Evolutionary conservation across 1,140 invertebrate genomes (phyloP).

Genomic region (Drosophila nasuta): DNA sequence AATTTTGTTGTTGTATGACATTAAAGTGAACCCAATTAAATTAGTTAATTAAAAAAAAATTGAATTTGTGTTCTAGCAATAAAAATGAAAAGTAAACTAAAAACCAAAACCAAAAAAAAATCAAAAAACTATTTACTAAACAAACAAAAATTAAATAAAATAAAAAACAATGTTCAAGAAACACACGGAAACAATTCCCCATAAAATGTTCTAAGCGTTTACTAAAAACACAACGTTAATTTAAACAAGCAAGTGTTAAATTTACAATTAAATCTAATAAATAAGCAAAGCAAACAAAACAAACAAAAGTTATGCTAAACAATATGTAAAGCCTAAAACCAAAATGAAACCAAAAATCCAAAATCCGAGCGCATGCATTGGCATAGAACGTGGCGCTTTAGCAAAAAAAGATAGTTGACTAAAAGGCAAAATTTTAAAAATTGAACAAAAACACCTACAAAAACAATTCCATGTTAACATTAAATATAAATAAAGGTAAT

Average conservation of each 20-base stretch:
- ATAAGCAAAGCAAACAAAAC: slow-evolving; percentile 64
- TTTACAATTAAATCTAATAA: slow-evolving; percentile 74
- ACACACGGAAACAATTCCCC: slow-evolving; percentile 53
- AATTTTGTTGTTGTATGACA: slow-evolving; percentile 81
- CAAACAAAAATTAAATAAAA: slow-evolving; percentile 49
- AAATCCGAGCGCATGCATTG: slow-evolving; percentile 61
- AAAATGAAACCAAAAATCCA: slow-evolving; percentile 37
- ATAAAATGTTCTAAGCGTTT: slow-evolving; percentile 77
- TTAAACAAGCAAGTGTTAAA: slow-evolving; percentile 81
- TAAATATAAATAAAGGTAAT: slow-evolving; percentile 83
- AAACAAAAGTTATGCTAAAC: slow-evolving; percentile 64
- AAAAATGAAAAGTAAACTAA: slow-evolving; percentile 69
- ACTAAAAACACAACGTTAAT: slow-evolving; percentile 79
- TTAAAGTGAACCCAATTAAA: slow-evolving; percentile 65
- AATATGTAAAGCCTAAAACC: slow-evolving; percentile 49
- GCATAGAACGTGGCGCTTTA: slow-evolving; percentile 58
- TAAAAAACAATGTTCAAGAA: slow-evolving; percentile 50
- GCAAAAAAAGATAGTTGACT: slow-evolving; percentile 62
- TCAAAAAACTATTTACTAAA: slow-evolving; percentile 50
- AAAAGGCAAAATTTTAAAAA: slow-evolving; percentile 70
- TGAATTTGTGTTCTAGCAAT: slow-evolving; percentile 82
- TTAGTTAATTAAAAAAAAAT: slow-evolving; percentile 65
- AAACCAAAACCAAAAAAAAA: slow-evolving; percentile 44
- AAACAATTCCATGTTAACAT: slow-evolving; percentile 85
- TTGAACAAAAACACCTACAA: slow-evolving; percentile 75